phyloP scores from a whole-genome alignment of 2,797 vertebrate genomes.

The Cirrhinus mrigala region DNA sequence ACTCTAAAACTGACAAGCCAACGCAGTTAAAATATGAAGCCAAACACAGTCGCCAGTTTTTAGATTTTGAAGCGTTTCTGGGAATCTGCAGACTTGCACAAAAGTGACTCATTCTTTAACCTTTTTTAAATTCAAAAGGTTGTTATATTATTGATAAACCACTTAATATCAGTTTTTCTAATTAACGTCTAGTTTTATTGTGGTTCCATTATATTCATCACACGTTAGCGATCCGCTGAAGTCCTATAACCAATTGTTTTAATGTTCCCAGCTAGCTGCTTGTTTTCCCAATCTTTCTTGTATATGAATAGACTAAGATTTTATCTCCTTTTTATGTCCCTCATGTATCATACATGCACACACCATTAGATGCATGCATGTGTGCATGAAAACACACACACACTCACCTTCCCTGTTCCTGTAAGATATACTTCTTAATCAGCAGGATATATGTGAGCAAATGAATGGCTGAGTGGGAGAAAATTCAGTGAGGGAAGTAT shows the following conservation, averaged over 20 bases:
- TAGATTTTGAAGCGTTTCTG: constrained; percentile 7
- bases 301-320: constrained; percentile 2
- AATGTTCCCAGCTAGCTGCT: constrained; percentile 15
- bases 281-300: constrained; percentile 28
- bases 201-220: not conserved
- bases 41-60: constrained; percentile 17
- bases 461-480: constrained; percentile 71
- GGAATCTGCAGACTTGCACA: constrained; percentile 8
- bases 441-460: constrained; percentile 71
- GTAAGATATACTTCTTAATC: constrained; percentile 74
- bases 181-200: not conserved
- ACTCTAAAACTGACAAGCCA: constrained; percentile 50
- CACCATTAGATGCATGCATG: constrained; percentile 19
- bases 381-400: constrained; percentile 19
- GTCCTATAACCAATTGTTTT: constrained; percentile 18
- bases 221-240: not conserved
- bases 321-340: not conserved
- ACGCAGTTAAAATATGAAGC: constrained; percentile 42
- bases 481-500: constrained; percentile 67
- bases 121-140: not conserved
- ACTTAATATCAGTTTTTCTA: not conserved
- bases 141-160: not conserved
- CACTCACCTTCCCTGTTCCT: constrained; percentile 49
- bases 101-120: not conserved
- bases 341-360: not conserved